Percentiles rank a stretch among this genome's conserved stretches.
Conservation (phyloP, 2,888 invertebrate species). For the Athalia circularis region DNA sequence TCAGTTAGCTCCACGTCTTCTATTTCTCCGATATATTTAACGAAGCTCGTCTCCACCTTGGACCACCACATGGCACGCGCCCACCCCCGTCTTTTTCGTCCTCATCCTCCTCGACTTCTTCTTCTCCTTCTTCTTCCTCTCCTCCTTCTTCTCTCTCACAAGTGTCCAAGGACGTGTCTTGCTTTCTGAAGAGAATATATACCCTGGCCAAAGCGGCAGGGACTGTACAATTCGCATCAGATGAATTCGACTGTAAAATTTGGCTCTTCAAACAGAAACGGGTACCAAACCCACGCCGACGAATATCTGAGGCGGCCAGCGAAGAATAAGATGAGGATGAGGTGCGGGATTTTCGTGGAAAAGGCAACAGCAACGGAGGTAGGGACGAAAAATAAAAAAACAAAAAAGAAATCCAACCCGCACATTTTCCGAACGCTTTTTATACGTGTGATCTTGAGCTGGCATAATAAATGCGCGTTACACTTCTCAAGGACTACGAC, state of each 20-base stretch:
- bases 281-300: constrained; percentile 54
- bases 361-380: background rate
- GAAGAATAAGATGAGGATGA: background rate
- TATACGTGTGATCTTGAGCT: no score
- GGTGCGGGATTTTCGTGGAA: background rate
- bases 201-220: constrained; percentile 55
- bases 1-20: constrained; percentile 45
- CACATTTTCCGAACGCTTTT: no score
- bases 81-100: constrained; percentile 44
- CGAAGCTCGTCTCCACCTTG: constrained; percentile 27
- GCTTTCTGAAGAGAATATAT: constrained; percentile 47
- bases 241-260: constrained; percentile 72
- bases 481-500: no score
- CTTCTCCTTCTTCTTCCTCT: constrained; percentile 17
- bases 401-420: background rate
- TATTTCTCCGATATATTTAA: constrained; percentile 46
- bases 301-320: background rate
- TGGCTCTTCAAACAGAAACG: constrained; percentile 68
- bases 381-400: no score
- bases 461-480: no score
- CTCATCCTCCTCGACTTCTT: constrained; percentile 48
- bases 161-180: constrained; percentile 39
- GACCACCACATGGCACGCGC: constrained; percentile 35
- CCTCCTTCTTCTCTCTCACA: constrained; percentile 31
- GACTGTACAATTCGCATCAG: constrained; percentile 65